Percentiles rank a stretch among this genome's conserved stretches.
Evolutionary conservation across 2,797 vertebrate genomes (phyloP).

Genomic region (Chloroceryle inda): DNA sequence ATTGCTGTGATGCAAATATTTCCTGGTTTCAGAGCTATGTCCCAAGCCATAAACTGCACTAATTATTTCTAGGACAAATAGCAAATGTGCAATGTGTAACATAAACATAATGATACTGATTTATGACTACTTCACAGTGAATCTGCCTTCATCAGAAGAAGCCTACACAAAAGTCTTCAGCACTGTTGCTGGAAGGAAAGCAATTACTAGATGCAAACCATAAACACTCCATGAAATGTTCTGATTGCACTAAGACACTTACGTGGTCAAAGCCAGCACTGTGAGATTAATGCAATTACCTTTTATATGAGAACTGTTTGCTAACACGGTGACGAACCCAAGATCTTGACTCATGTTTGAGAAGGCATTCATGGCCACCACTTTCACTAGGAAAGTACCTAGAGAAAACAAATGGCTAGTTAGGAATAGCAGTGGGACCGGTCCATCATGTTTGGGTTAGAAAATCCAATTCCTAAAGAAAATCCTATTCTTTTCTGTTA

Average conservation of each 20-base stretch:
- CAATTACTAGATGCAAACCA: slow-evolving; percentile 8
- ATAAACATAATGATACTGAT: neutral
- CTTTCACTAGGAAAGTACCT: slow-evolving; percentile 85
- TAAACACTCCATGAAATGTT: neutral
- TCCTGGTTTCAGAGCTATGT: slow-evolving; percentile 17
- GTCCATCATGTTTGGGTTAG: neutral
- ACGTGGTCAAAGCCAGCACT: neutral
- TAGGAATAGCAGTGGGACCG: neutral
- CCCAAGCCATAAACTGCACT: neutral
- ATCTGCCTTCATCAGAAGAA: slow-evolving; percentile 5
- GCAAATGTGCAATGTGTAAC: neutral
- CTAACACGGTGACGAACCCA: slow-evolving; percentile 81
- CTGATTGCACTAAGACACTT: neutral
- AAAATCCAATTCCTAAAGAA: neutral
- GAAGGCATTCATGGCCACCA: slow-evolving; percentile 84
- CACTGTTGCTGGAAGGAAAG: neutral
- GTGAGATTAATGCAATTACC: slow-evolving; percentile 26
- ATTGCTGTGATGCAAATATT: slow-evolving; percentile 12
- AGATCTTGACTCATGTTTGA: slow-evolving; percentile 84
- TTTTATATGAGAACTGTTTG: slow-evolving; percentile 71
- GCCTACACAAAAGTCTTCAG: neutral
- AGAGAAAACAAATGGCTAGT: slow-evolving; percentile 5
- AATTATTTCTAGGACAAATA: slow-evolving; percentile 32
- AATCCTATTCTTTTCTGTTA: neutral
- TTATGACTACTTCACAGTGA: slow-evolving; percentile 41